Conservation (phyloP, 2,113 vertebrate species). For the Sterna hirundo region DNA sequence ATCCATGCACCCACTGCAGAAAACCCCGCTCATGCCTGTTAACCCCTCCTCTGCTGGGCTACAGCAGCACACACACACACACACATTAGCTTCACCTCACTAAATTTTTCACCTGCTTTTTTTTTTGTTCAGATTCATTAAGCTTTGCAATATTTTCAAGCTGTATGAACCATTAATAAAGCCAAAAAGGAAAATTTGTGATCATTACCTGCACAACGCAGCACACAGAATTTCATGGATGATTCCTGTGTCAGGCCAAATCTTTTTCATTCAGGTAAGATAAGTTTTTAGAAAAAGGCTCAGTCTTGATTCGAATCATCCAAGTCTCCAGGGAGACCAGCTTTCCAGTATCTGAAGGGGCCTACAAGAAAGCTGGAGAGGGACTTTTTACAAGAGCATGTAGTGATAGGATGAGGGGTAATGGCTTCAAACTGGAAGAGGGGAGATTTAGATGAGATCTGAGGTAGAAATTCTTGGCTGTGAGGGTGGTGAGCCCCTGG, state of each 20-base stretch:
- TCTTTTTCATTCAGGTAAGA: neutral
- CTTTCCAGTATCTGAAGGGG: neutral
- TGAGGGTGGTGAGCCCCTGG: neutral
- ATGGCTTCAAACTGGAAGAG: neutral
- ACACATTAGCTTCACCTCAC: neutral
- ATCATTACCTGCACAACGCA: neutral
- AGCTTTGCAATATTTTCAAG: neutral
- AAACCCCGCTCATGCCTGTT: neutral
- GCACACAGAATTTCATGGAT: rapidly evolving
- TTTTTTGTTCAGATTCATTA: neutral
- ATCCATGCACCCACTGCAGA: neutral
- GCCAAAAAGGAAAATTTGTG: neutral
- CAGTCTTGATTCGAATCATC: neutral
- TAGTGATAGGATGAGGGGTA: neutral
- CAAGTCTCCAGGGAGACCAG: neutral
- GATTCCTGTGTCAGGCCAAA: neutral
- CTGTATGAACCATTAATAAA: neutral
- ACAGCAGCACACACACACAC: neutral
- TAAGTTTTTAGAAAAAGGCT: neutral
- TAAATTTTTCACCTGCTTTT: neutral
- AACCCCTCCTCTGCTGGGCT: neutral
- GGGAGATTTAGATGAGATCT: neutral
- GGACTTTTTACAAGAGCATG: neutral
- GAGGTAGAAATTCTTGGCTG: neutral
- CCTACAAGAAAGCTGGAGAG: neutral